These are phyloP conservation scores for Picathartes gymnocephalus DNA, from an alignment of 2,113 vertebrate species.

Conservation along the genomic window DNA sequence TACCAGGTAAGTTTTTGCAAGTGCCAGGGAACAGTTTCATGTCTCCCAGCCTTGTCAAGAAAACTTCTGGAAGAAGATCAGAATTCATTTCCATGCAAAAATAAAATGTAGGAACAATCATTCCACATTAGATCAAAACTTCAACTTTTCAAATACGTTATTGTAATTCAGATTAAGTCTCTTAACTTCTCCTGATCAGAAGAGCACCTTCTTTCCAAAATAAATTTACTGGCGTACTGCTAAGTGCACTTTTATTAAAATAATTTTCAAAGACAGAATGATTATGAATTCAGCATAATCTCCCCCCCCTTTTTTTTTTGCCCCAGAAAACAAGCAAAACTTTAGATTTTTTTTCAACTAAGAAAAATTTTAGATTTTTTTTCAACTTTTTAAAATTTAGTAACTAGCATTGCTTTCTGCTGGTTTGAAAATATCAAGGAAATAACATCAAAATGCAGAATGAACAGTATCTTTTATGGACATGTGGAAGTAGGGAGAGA, in stretches of 20 bases:
- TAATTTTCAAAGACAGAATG: neutral
- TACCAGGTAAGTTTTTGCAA: neutral
- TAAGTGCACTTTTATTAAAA: neutral
- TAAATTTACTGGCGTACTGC: neutral
- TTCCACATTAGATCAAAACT: neutral
- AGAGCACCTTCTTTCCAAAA: neutral
- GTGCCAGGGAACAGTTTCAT: neutral
- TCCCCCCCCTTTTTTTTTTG: accelerated
- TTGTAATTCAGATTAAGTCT: neutral
- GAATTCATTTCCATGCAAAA: neutral
- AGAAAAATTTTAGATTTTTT: neutral
- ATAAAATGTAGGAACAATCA: neutral
- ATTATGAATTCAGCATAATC: neutral
- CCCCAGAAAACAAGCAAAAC: neutral
- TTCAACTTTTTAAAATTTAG: neutral
- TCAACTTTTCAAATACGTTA: neutral
- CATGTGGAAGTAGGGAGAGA: neutral
- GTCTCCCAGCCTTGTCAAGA: neutral
- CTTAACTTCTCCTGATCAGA: neutral
- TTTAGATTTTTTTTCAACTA: neutral
- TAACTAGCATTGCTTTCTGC: neutral
- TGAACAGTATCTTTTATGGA: neutral
- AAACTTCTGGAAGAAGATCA: neutral
- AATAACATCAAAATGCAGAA: neutral
- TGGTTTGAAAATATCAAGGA: neutral